Evolutionary conservation across 2,888 invertebrate species (phyloP), one percentile per base, ranked within the genome.

Genomic region (Lepidonotus clava): DNA sequence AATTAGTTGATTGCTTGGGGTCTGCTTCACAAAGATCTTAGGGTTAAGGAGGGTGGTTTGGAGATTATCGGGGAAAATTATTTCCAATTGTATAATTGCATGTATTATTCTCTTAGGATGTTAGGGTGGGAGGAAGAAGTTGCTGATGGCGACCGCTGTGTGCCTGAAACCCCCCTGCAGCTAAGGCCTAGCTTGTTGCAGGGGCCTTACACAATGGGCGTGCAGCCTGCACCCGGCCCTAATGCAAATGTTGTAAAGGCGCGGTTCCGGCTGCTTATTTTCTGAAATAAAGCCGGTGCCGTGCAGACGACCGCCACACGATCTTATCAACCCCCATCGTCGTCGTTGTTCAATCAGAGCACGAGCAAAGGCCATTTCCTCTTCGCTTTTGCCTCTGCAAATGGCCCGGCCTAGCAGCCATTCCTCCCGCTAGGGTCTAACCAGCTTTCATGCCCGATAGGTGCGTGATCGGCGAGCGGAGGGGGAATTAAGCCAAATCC

Each of bases 391-490:
- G 61, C 61, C 28, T 24, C 6, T 11, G 46, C 61, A 24, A n/a
- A 5, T 11, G 28, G 18, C 61, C 61, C 61, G 28, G 28, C 53
- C n/a, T 24, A 53, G 53, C 53, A 53, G 1, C 53, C 61, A 24
- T 32, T 32, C 61, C 61, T 28, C 28, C 46, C 46, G 18, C 24
- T 24, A 28, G 38, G 1, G 40, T 76, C 40, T 76, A 76, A 76
- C 76, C 76, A 40, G n/a, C 76, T 76, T 76, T 76, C 76, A 76
- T 76, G 76, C 76, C 76, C 36, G 28, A 36, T 76, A 38, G 76
- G 76, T 76, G 24, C 61, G 61, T 61, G 76, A 36, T 36, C 76
- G 76, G 76, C 40, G 51, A 51, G 38, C 76, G 21, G 38, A 11
- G 76, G 21, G 32, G 21, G 40, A 76, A 76, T 76, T 76, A 40